Evolutionary conservation across 2,113 vertebrate species (phyloP), one percentile per base, ranked within the genome.

Genomic region (Tor tambroides): DNA sequence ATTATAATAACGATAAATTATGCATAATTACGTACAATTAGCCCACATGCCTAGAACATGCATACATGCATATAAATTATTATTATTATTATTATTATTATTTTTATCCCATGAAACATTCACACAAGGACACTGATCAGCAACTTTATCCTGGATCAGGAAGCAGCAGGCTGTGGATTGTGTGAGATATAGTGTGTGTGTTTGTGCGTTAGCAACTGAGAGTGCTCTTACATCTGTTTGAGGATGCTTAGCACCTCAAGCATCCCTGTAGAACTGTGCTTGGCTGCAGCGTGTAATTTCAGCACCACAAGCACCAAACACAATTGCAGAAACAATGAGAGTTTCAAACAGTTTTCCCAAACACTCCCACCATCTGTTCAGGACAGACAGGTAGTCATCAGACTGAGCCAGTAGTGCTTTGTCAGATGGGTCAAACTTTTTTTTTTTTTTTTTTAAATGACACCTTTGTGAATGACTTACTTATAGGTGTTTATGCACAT

Each of bases 201-300:
- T 71, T 15, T 69, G 67, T 71, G 19, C 1, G 5, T 38, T 38
- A 38, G 32, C 8, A 23, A 38, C 32, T 35, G 30, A 1, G 19
- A 72, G 69, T 11, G 69, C 69, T 72, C 32, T 72, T 72, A 72
- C 69, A 72, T 72, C 69, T 5, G 32, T 72, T 72, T 38, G 32
- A 38, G 19, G 21, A 43, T 75, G 72, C 72, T 75, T 43, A 26
- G 41, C 72, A 46, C 72, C 11, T 75, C 23, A 75, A 75, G 23
- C 41, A 46, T 23, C 21, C 1, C 38, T n/a, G 41, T 26, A 46
- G 21, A 46, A 26, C 10, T 75, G 72, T 69, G 38, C 21, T 23
- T 38, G 69, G 19, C 72, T 75, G 21, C 72, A 46, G 38, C 12
- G 12, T 26, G 23, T 46, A 26, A 46, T 75, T 75, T 75, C 19